Base-by-base conservation (phyloP, 1,140 invertebrate species). In the Ruditapes philippinarum region DNA sequence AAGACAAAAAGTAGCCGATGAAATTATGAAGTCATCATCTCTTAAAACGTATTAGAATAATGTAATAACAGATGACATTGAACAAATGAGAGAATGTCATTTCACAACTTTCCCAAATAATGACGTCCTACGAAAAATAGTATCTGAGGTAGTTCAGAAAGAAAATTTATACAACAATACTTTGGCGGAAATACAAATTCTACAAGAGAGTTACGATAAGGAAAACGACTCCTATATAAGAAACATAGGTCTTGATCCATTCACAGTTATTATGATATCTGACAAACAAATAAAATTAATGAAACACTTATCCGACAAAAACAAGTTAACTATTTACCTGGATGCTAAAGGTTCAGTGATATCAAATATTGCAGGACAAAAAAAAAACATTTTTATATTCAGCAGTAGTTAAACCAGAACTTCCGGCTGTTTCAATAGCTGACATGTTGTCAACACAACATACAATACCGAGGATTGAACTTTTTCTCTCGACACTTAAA, bases 401-500 rank as follows among this genome's bases (percentile, higher is more conserved):
- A 60, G 36, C 38, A 4, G 79, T 81, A 11, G 74, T 54, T 25
- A 79, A 19, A 79, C 25, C 28, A 25, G 45, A 9, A 0, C 14
- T 38, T 2, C 19, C 25, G 19, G 12, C 38, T n/a, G 60, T 62
- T 1, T 62, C 60, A 0, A 22, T 82, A 3, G 33, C 31, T 3
- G 54, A 60, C 25, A 62, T 42, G 60, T 3, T 65, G 22, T 9
- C 54, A 19, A 82, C 60, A 36, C 54, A 62, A 62, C 28, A 62
- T 14, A 82, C 60, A 65, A 82, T 82, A n/a, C 54, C 54, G 65
- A 62, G 36, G 65, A 82, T 62, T 45, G 19, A 42, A 28, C n/a
- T 45, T 28, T 28, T 62, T 45, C 14, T 65, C 28, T 82, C 28
- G 25, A 42, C 45, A 28, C n/a, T 51, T 25, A 45, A 45, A 45